Evolutionary conservation across 37 sponge, comb jelly and placozoan species (phyloP).

Genomic region (Cliona cf. orientalis): DNA sequence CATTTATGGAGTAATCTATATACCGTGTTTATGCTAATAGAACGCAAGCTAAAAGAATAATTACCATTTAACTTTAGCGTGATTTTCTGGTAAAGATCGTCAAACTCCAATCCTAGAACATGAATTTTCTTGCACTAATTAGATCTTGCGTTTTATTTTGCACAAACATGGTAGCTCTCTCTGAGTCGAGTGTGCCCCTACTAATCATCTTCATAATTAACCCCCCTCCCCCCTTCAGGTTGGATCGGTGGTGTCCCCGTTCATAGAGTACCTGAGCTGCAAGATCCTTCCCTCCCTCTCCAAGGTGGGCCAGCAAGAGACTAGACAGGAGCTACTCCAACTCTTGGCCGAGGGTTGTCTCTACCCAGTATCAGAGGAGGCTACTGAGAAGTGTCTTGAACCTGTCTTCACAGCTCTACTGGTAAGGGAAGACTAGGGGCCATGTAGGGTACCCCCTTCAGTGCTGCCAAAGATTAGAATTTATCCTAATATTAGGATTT

Average conservation of each 20-base stretch:
- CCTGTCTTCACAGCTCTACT: slow-evolving; percentile 23
- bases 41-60: too few relatives aligned
- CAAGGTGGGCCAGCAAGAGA: slow-evolving; percentile 21
- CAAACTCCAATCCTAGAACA: too few relatives aligned
- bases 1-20: not conserved
- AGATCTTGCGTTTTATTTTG: too few relatives aligned
- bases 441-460: too few relatives aligned
- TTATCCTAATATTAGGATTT: too few relatives aligned
- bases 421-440: slow-evolving; percentile 24
- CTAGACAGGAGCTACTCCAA: slow-evolving; percentile 37
- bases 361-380: slow-evolving; percentile 5
- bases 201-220: not conserved
- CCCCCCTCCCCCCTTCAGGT: slow-evolving; percentile 30
- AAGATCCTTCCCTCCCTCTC: slow-evolving; percentile 44
- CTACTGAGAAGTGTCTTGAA: slow-evolving; percentile 6
- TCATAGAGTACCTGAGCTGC: slow-evolving; percentile 37
- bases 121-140: too few relatives aligned
- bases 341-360: slow-evolving; percentile 52
- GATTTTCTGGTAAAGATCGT: too few relatives aligned
- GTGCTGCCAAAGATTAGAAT: too few relatives aligned
- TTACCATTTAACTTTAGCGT: too few relatives aligned
- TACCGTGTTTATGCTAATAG: too few relatives aligned
- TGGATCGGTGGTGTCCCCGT: slow-evolving; percentile 35
- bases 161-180: too few relatives aligned
- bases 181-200: too few relatives aligned